Percentiles rank a stretch among this genome's conserved stretches.
Evolutionary conservation across 2,888 invertebrate species (phyloP).

Genomic region (Pristionchus japonicus): DNA sequence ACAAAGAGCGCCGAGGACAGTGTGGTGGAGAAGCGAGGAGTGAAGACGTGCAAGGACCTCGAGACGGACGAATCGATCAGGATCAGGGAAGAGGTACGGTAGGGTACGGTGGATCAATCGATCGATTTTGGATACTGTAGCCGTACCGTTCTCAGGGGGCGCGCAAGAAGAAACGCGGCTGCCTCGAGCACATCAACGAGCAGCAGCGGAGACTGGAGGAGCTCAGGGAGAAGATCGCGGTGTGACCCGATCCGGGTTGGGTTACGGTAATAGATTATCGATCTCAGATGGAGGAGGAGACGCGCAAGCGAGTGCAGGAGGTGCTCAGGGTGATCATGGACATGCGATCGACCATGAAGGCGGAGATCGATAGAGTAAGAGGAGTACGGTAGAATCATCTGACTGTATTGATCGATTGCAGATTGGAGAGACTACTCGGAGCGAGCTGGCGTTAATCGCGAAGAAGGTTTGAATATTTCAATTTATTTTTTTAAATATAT

Average conservation of each 20-base stretch:
- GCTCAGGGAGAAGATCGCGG: conserved; percentile 13
- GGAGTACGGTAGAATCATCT: neutral
- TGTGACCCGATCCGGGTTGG: neutral
- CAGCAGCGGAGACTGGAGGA: conserved; percentile 23
- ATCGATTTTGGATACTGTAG: neutral
- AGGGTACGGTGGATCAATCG: neutral
- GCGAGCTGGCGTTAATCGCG: neutral
- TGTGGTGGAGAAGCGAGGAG: conserved; percentile 23
- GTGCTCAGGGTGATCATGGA: conserved; percentile 4
- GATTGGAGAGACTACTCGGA: neutral
- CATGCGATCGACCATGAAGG: neutral
- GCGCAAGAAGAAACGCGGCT: conserved; percentile 18
- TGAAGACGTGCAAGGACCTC: conserved; percentile 21
- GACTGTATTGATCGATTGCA: neutral
- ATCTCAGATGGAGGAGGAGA: conserved; percentile 24
- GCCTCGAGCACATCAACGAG: conserved; percentile 17
- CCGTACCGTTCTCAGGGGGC: neutral
- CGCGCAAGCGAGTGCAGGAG: neutral
- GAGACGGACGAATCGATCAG: conserved; percentile 17
- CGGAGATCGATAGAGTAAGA: neutral
- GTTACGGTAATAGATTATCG: neutral
- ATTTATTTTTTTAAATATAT: too few species aligned
- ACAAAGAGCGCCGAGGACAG: conserved; percentile 11
- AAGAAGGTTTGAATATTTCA: too few species aligned
- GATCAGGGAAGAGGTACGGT: conserved; percentile 29